Evolutionary conservation across 2,113 vertebrate species (phyloP).

Genomic region (Poeciliopsis turrubarensis): DNA sequence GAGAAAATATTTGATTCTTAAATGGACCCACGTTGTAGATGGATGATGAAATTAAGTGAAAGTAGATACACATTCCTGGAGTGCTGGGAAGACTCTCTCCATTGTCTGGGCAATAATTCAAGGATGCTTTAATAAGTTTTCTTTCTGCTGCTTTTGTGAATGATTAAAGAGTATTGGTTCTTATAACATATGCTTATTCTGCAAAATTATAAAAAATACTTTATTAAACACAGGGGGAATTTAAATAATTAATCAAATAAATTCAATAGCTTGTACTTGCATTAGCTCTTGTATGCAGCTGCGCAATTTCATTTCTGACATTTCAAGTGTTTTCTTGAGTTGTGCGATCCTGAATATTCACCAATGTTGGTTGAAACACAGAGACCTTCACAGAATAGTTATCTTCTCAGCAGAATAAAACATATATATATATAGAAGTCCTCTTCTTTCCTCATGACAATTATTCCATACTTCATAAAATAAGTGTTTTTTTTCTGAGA

Average conservation of each 20-base stretch:
- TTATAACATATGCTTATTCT: background rate
- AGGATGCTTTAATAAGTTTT: conserved; percentile 38
- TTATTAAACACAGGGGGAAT: too few species aligned
- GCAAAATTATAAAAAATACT: too few species aligned
- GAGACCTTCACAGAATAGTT: too few species aligned
- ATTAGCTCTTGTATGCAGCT: too few species aligned
- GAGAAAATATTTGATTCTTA: conserved; percentile 59
- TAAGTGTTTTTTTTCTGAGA: background rate
- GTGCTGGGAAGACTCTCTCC: conserved; percentile 44
- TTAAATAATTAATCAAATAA: too few species aligned
- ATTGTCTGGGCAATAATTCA: conserved; percentile 51
- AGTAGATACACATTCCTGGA: conserved; percentile 48
- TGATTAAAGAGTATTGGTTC: conserved; percentile 19
- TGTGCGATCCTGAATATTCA: too few species aligned
- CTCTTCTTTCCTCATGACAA: background rate
- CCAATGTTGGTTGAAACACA: too few species aligned
- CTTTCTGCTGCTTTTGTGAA: conserved; percentile 32
- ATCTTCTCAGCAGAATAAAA: too few species aligned
- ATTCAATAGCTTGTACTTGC: too few species aligned
- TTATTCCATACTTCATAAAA: background rate
- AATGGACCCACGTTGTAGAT: conserved; percentile 46
- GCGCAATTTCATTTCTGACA: too few species aligned
- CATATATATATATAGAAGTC: background rate
- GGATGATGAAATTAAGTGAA: conserved; percentile 66
- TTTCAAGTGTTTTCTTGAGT: too few species aligned